Evolutionary conservation across 2,888 invertebrate genomes (phyloP).

Genomic region (Orgyia antiqua): DNA sequence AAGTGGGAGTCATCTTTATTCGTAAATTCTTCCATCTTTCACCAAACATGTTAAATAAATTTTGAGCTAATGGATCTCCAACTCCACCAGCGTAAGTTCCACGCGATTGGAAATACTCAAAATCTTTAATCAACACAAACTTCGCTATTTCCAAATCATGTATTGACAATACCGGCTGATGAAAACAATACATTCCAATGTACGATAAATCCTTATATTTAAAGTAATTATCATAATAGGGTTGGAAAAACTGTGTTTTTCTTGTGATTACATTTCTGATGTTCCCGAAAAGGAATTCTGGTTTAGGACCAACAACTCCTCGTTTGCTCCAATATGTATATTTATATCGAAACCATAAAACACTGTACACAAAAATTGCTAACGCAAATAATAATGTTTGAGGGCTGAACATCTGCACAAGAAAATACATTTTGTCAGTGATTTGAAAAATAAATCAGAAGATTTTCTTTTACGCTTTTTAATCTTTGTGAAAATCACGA

Average conservation of each 20-base stretch:
- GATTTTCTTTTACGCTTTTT: too few species aligned
- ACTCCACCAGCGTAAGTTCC: conserved; percentile 80
- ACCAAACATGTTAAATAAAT: conserved; percentile 78
- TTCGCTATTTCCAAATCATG: conserved; percentile 80
- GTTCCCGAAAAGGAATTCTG: conserved; percentile 81
- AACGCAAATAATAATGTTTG: conserved; percentile 32
- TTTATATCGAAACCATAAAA: conserved; percentile 59
- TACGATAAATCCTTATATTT: conserved; percentile 66
- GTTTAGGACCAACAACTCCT: conserved; percentile 75
- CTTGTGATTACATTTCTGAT: conserved; percentile 73
- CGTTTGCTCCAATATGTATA: conserved; percentile 79
- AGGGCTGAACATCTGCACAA: conserved; percentile 22
- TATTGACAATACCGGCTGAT: conserved; percentile 79
- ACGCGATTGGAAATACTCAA: conserved; percentile 81
- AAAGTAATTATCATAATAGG: conserved; percentile 78
- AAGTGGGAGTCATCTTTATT: conserved; percentile 80
- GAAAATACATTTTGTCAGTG: conserved; percentile 21
- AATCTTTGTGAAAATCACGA: conserved; percentile 5
- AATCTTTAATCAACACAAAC: conserved; percentile 79
- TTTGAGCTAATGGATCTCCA: conserved; percentile 79
- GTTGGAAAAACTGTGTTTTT: conserved; percentile 79
- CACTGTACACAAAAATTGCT: conserved; percentile 31
- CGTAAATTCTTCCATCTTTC: conserved; percentile 81
- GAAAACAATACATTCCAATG: conserved; percentile 80
- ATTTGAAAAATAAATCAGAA: neutral